Conservation (phyloP, 2,113 vertebrate species). For the Gobius niger region DNA sequence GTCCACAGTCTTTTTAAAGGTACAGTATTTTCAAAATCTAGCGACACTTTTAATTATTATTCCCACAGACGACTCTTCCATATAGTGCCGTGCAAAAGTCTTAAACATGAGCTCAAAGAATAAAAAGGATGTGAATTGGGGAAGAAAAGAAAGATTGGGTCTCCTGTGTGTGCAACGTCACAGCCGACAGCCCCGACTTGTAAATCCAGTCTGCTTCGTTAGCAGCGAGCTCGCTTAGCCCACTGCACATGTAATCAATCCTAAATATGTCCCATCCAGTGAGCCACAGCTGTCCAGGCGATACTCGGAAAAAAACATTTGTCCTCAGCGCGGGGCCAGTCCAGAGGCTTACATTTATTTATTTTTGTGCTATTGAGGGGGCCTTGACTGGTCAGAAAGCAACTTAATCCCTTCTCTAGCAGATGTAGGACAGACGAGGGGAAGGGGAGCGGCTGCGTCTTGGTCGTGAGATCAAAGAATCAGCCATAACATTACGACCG, state of each 20-base stretch:
- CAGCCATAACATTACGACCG: not conserved
- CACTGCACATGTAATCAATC: conserved; percentile 50
- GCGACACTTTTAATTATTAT: not conserved
- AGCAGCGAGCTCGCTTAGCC: conserved; percentile 36
- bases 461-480: conserved; percentile 1
- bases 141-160: not conserved
- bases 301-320: conserved; percentile 38
- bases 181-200: conserved; percentile 4
- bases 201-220: conserved; percentile 20
- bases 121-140: not conserved
- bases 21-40: not conserved
- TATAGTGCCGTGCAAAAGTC: too few species aligned
- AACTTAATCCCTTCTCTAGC: conserved; percentile 70
- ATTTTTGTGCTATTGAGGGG: conserved; percentile 31
- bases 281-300: conserved; percentile 54
- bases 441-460: conserved; percentile 22
- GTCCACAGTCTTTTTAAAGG: not conserved
- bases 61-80: too few species aligned
- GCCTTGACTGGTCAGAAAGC: conserved; percentile 47
- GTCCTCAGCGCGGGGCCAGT: conserved; percentile 31
- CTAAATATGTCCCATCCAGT: conserved; percentile 33
- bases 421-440: conserved; percentile 65
- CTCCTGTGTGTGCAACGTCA: not conserved
- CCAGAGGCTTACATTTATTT: conserved; percentile 32
- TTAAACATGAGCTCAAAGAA: not conserved